These are phyloP conservation scores for Trichonephila inaurata DNA, from an alignment of 1,140 invertebrate genomes.

Conservation along the genomic window DNA sequence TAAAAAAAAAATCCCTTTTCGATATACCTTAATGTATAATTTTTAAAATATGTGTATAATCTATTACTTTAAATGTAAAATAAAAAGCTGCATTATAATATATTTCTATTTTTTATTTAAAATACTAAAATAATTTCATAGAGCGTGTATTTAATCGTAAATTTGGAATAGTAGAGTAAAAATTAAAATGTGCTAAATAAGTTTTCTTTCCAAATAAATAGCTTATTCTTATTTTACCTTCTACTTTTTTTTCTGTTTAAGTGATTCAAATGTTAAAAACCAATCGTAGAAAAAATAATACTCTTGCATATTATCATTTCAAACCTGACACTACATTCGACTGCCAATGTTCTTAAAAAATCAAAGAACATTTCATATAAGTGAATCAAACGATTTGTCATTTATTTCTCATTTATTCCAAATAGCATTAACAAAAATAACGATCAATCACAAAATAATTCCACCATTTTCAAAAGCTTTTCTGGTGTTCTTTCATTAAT, in stretches of 20 bases:
- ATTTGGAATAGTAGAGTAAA: too few species aligned
- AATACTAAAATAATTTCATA: too few species aligned
- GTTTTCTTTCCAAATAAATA: too few species aligned
- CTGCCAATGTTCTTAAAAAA: neutral
- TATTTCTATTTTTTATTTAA: too few species aligned
- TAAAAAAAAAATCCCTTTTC: too few species aligned
- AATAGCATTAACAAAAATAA: conserved; percentile 4
- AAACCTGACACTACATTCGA: neutral
- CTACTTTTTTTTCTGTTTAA: neutral
- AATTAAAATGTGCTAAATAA: too few species aligned
- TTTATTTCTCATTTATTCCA: conserved; percentile 43
- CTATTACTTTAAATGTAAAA: too few species aligned
- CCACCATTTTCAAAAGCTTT: conserved; percentile 37
- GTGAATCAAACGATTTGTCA: neutral
- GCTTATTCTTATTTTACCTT: too few species aligned
- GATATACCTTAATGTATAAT: too few species aligned
- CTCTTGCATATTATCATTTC: neutral
- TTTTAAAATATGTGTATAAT: too few species aligned
- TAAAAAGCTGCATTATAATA: too few species aligned
- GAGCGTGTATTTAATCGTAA: too few species aligned
- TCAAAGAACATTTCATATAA: neutral
- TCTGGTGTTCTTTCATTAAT: conserved; percentile 50
- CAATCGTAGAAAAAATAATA: neutral
- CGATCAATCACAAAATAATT: neutral
- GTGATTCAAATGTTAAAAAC: neutral